phyloP scores from a whole-genome alignment of 2,113 vertebrate genomes.

The Lamprologus callipterus region DNA sequence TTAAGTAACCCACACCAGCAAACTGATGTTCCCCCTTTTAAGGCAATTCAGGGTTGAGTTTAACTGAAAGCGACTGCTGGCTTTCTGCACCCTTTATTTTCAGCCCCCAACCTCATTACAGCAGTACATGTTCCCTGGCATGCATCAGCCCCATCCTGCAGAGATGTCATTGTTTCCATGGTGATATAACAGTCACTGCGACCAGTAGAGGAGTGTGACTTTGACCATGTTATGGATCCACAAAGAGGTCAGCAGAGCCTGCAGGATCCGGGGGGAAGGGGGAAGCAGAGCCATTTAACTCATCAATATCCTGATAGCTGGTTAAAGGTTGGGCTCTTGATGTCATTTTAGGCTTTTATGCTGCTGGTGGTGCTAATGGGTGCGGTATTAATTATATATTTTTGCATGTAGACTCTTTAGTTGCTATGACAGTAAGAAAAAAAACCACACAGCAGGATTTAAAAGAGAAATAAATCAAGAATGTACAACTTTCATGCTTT shows the following conservation, averaged over 20 bases:
- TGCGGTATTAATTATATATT: background rate
- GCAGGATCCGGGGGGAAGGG: background rate
- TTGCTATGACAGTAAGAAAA: background rate
- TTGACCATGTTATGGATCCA: conserved; percentile 23
- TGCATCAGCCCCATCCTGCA: background rate
- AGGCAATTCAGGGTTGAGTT: background rate
- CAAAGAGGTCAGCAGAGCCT: conserved; percentile 48
- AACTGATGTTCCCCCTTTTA: background rate
- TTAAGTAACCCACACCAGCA: background rate
- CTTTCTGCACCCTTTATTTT: background rate
- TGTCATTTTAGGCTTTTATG: background rate
- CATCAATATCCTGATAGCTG: conserved; percentile 32
- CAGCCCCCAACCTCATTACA: background rate
- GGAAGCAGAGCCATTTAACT: conserved; percentile 24
- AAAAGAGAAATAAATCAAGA: background rate
- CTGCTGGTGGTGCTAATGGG: background rate
- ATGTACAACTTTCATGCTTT: background rate
- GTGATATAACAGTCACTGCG: background rate
- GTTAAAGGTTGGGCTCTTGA: background rate
- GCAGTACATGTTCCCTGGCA: background rate
- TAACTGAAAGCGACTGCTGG: background rate
- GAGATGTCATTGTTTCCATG: conserved; percentile 49
- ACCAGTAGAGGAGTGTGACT: conserved; percentile 2
- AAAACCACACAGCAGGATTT: background rate
- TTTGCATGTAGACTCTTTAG: background rate